These are phyloP conservation scores for Diabrotica virgifera DNA, from an alignment of 1,140 invertebrate genomes.

Conservation along the genomic window DNA sequence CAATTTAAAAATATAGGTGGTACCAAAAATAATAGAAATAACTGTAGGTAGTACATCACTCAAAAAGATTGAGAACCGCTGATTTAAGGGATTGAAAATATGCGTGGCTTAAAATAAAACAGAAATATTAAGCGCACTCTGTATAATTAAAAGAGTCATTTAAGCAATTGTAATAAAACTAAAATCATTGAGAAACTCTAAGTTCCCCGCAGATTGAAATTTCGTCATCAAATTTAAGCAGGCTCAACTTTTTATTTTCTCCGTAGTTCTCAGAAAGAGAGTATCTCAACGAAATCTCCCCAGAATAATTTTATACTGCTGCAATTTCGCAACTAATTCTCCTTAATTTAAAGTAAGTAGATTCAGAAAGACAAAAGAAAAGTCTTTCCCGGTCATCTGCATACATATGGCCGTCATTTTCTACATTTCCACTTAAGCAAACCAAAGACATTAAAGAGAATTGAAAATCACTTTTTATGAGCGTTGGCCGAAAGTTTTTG, in stretches of 20 bases:
- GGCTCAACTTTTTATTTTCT: neutral
- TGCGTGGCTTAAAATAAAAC: too few relatives aligned
- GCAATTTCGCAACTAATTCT: constrained; percentile 2
- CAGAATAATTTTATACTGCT: neutral
- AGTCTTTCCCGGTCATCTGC: constrained; percentile 16
- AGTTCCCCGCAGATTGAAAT: too few relatives aligned
- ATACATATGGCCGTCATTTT: constrained; percentile 15
- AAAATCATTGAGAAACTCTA: too few relatives aligned
- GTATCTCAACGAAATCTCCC: neutral
- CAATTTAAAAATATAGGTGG: too few relatives aligned
- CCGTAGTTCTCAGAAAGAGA: neutral
- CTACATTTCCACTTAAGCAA: constrained; percentile 11
- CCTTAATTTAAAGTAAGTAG: constrained; percentile 8
- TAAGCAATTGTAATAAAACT: too few relatives aligned
- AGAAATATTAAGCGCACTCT: too few relatives aligned
- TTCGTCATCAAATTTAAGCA: too few relatives aligned
- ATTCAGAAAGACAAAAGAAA: constrained; percentile 3
- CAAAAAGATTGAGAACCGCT: too few relatives aligned
- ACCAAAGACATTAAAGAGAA: constrained; percentile 8
- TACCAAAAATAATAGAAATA: too few relatives aligned
- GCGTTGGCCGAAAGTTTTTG: constrained; percentile 12
- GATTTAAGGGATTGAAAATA: too few relatives aligned
- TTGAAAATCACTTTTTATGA: constrained; percentile 20
- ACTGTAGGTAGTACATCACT: too few relatives aligned
- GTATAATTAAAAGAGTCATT: too few relatives aligned